These are phyloP conservation scores for Pelodiscus sinensis DNA, from an alignment of 2,113 vertebrate species.

Conservation along the genomic window DNA sequence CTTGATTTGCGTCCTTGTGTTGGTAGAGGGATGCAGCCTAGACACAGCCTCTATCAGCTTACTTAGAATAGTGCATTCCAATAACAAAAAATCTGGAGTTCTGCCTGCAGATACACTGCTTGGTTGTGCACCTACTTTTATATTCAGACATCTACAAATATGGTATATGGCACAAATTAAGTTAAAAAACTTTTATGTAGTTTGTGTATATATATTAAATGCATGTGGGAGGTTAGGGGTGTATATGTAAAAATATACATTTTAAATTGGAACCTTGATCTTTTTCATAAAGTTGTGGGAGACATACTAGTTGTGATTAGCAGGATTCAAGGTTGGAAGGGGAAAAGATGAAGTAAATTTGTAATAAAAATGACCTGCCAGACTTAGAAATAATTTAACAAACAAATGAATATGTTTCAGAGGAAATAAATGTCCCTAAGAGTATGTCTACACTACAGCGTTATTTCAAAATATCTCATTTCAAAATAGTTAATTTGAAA, in stretches of 20 bases:
- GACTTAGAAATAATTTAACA: background rate
- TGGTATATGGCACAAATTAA: accelerated
- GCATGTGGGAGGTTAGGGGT: background rate
- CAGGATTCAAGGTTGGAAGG: background rate
- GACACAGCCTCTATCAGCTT: background rate
- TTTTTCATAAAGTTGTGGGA: background rate
- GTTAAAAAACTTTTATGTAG: background rate
- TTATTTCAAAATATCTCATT: too few species aligned
- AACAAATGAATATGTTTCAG: background rate
- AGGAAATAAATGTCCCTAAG: background rate
- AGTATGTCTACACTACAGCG: too few species aligned
- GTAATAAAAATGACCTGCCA: background rate
- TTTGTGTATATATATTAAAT: background rate
- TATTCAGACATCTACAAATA: background rate
- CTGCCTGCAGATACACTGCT: background rate
- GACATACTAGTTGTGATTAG: background rate
- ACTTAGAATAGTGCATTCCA: background rate
- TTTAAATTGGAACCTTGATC: background rate
- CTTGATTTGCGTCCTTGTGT: too few species aligned
- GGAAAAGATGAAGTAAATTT: background rate
- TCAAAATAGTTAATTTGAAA: too few species aligned
- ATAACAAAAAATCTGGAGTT: background rate
- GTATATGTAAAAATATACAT: background rate
- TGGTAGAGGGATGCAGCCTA: too few species aligned
- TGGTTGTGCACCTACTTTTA: background rate